phyloP scores from a whole-genome alignment of 1,140 invertebrate genomes.

The Rhyacophila brunnea region DNA sequence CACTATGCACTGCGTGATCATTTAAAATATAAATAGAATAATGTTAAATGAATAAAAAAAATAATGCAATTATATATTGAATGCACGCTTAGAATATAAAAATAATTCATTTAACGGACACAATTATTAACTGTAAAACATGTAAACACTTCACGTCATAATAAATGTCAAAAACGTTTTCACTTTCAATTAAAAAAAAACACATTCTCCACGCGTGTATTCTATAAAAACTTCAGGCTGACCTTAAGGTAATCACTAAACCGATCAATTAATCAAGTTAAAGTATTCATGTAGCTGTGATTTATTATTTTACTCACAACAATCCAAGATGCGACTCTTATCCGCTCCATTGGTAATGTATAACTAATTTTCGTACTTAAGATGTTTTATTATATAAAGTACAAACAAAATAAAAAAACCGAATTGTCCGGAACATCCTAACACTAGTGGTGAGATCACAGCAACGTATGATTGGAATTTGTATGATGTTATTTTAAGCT shows the following conservation, averaged over 20 bases:
- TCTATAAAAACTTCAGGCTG: too few relatives aligned
- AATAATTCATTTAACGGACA: too few relatives aligned
- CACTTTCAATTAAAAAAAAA: too few relatives aligned
- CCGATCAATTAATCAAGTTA: not conserved
- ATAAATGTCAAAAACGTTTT: too few relatives aligned
- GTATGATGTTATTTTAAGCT: slow-evolving; percentile 1
- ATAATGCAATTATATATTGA: too few relatives aligned
- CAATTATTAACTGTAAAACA: too few relatives aligned
- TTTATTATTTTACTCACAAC: slow-evolving; percentile 27
- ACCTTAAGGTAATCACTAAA: not conserved
- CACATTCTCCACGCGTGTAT: too few relatives aligned
- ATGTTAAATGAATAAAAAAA: too few relatives aligned
- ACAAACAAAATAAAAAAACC: slow-evolving; percentile 30
- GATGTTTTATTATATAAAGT: slow-evolving; percentile 32
- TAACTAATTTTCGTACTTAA: slow-evolving; percentile 25
- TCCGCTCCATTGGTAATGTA: slow-evolving; percentile 29
- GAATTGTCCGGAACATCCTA: slow-evolving; percentile 10
- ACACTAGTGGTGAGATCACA: slow-evolving; percentile 23
- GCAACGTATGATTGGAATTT: slow-evolving; percentile 1
- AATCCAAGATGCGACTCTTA: slow-evolving; percentile 28
- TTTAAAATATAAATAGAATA: too few relatives aligned
- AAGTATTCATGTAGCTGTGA: not conserved
- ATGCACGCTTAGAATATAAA: too few relatives aligned
- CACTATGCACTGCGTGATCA: too few relatives aligned
- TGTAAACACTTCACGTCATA: too few relatives aligned